Evolutionary conservation across 64 coral and sea anemone species (phyloP).

Genomic region (Actinia tenebrosa): DNA sequence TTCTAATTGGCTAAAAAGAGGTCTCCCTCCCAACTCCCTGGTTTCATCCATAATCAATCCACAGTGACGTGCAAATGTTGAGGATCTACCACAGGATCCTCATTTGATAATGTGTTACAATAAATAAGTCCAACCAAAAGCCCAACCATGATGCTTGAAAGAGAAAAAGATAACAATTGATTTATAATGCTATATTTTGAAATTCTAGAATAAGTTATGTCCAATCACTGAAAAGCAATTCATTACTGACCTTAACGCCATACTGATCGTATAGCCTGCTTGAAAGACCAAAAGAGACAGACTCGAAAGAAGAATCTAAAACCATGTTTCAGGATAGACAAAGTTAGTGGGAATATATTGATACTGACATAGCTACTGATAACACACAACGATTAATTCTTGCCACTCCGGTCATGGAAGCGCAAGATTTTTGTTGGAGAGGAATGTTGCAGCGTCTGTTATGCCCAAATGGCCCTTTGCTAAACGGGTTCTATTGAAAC

Average conservation of each 20-base stretch:
- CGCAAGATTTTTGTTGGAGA: too few species aligned
- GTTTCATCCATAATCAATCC: too few species aligned
- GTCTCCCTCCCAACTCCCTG: not conserved
- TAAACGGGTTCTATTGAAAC: too few species aligned
- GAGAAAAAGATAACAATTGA: not conserved
- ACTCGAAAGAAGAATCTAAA: not conserved
- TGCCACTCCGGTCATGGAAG: too few species aligned
- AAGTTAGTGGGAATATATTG: not conserved
- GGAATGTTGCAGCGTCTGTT: too few species aligned
- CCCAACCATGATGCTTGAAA: not conserved
- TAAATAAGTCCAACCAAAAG: not conserved
- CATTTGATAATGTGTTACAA: not conserved
- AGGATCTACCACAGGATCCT: not conserved
- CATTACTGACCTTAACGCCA: slow-evolving; percentile 1
- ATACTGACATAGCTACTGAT: not conserved
- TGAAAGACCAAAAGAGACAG: slow-evolving; percentile 2
- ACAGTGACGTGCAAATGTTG: not conserved
- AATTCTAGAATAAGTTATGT: not conserved
- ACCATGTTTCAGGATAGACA: not conserved
- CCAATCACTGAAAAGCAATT: not conserved
- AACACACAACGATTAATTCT: not conserved
- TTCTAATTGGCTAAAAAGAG: too few species aligned
- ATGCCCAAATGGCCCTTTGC: too few species aligned
- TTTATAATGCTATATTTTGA: not conserved
- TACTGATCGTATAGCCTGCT: not conserved